Evolutionary conservation across 2,113 vertebrate genomes (phyloP), one percentile per base, ranked within the genome.

Genomic region (Tragulus kanchil): DNA sequence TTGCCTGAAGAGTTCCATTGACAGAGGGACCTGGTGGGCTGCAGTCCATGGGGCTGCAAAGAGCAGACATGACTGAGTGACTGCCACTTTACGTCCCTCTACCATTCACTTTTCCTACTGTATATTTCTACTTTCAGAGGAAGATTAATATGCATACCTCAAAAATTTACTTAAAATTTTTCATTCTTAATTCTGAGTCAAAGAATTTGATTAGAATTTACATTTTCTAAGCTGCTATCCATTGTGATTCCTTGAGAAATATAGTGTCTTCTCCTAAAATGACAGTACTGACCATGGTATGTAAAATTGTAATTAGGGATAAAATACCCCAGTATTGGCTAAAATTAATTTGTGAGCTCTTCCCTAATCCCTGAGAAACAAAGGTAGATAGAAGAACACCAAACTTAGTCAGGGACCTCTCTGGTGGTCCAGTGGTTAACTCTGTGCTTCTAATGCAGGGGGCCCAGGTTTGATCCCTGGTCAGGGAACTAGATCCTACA

Each of bases 211-310:
- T 73, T 86, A 45, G 14, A 59, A 42, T 28, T 61, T 71, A 75
- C 48, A 19, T 31, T 85, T 36, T 31, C 17, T 28, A 79, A 48
- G 28, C 15, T 56, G 36, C 36, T 75, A 67, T 78, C 52, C 48
- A 58, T 83, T 15, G 17, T 93, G 50, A 93, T 58, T 86, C 93
- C 45, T 95, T 87, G 28, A 59, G 56, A 54, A 79, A 73, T 71
- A 56, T 0, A 85, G 6, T 82, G 75, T 52, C 36, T 78, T 83
- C 36, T 77, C 91, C 71, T 77, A 86, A 90, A 93, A 78, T 86
- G 45, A 16, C 85, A 6, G 17, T 87, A 67, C 14, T 83, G 59
- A 83, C 48, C 65, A 28, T 3, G 13, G 54, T 50, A 52, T 21
- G 3, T 61, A 58, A 58, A 81, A 50, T 94, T 2, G 3, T 67